Evolutionary conservation across 2,113 vertebrate genomes (phyloP), one percentile per base, ranked within the genome.

Genomic region (Condylura cristata): DNA sequence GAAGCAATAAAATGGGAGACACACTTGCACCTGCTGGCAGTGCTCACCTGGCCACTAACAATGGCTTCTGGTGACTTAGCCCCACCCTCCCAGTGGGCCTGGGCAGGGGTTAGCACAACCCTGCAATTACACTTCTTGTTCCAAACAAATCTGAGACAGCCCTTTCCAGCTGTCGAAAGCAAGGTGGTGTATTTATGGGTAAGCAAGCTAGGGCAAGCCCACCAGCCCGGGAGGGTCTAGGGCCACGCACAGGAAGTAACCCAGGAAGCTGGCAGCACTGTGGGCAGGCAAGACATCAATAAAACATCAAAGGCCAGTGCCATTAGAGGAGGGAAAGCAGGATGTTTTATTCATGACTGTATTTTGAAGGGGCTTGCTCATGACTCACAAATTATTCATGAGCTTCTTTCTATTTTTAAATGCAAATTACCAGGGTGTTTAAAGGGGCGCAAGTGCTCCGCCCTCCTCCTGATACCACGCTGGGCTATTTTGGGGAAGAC

Each of bases 341-440:
- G 84, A 94, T 94, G 66, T 96, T 97, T 96, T 96, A 97, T 97
- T 96, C 95, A 97, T 94, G 92, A 91, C 90, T 90, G 79, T 93
- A 79, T 96, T 92, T 96, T 89, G 95, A 96, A 96, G 96, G 96
- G 97, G 91, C 58, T 93, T 96, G 87, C 92, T 94, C 87, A 76
- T 90, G 95, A 96, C 90, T 97, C 95, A 92, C 96, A 89, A 90
- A 96, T 97, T 96, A 96, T 97, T 96, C 97, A 96, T 91, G 84
- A 94, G 84, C 72, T 72, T 56, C 70, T 65, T 96, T 93, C 97
- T 96, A 96, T 97, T 97, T 96, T 97, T 95, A 95, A 95, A 94
- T 94, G 95, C 93, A 96, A 96, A 97, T 96, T 88, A 95, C 84
- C 20, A 82, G 93, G 65, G 72, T 92, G 81, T 94, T 95, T 82